Conservation (phyloP, 1,140 invertebrate genomes). For the Cephus cinctus region DNA sequence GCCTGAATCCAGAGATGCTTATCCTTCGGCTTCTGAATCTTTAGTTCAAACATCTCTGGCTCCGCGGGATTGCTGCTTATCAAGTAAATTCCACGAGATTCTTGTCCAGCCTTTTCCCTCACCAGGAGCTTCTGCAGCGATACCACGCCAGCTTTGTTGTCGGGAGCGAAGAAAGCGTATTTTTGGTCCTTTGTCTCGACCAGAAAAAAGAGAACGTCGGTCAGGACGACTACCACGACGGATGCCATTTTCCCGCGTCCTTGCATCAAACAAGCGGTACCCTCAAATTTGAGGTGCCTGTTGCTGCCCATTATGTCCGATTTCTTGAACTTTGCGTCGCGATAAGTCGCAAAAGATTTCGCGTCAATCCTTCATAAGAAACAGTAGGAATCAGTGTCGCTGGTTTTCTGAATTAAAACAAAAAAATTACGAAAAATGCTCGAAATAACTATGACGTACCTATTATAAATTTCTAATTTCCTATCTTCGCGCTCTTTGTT, state of each 20-base stretch:
- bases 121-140: constrained; percentile 88
- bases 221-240: constrained; percentile 84
- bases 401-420: constrained; percentile 27
- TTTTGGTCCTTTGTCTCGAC: constrained; percentile 81
- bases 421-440: constrained; percentile 1
- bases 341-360: constrained; percentile 83
- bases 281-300: constrained; percentile 84
- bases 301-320: constrained; percentile 85
- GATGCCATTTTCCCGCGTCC: constrained; percentile 79
- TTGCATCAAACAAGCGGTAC: constrained; percentile 80
- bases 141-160: constrained; percentile 88
- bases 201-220: constrained; percentile 89
- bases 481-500: constrained; percentile 86
- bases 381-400: constrained; percentile 63
- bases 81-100: constrained; percentile 84
- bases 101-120: constrained; percentile 87
- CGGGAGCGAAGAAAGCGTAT: constrained; percentile 82
- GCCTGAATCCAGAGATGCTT: constrained; percentile 86
- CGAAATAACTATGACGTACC: constrained; percentile 25
- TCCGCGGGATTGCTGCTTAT: constrained; percentile 83
- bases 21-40: constrained; percentile 85
- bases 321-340: constrained; percentile 88
- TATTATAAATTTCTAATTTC: constrained; percentile 89
- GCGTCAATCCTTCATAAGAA: constrained; percentile 73
- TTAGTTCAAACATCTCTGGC: constrained; percentile 95